Evolutionary conservation across 2,113 vertebrate species (phyloP), one percentile per base, ranked within the genome.

Genomic region (Tympanuchus pallidicinctus): DNA sequence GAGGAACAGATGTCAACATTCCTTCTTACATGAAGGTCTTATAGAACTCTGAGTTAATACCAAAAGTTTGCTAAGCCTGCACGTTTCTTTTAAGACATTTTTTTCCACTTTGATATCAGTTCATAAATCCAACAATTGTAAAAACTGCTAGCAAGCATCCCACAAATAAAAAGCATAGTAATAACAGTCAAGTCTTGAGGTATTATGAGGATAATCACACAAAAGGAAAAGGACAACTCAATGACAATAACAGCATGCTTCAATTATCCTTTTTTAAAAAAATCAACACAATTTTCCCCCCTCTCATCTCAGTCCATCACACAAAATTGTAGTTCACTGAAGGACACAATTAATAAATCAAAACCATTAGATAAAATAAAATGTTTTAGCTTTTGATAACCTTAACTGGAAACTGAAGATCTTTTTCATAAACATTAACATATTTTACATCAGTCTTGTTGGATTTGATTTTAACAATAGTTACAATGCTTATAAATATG

Each of bases 401-500:
- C 43, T 65, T 73, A 82, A 78, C 38, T 57, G 60, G 92, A 94
- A 91, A 78, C 82, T 72, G 82, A 90, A 48, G 28, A 64, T 64
- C 72, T 77, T 86, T 92, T 91, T 82, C 87, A 91, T 80, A 90
- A 91, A 92, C 64, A 77, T 91, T 81, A 92, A 92, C 82, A 69
- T 89, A 91, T 81, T 92, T 94, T 78, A 75, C 64, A 91, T 88
- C 61, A 78, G 76, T 65, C 28, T 1, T 24, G 4, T 45, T 74
- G 52, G 40, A 86, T 85, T 91, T 83, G 48, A 81, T 90, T 72
- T 95, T 90, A 94, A 88, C 93, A 96, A 90, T 91, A 94, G 82
- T 86, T 88, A 78, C 43, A 88, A 80, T 91, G 76, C 88, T 93
- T 94, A 97, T 95, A 94, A 95, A 94, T 94, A 95, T 92, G 90